phyloP scores from a whole-genome alignment of 2,888 invertebrate genomes.

The Endomychus coccineus region DNA sequence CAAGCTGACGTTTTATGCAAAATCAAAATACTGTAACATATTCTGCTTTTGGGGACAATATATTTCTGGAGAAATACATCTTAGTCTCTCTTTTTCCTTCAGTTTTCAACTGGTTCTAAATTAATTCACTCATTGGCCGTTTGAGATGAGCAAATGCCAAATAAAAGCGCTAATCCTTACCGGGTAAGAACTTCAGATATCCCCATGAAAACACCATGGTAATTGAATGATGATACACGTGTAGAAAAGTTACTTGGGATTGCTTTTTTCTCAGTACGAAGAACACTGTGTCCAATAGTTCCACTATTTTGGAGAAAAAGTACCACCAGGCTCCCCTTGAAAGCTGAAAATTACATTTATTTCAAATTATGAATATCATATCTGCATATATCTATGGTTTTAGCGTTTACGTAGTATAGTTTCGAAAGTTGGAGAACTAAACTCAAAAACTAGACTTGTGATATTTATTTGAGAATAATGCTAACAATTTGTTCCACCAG shows the following conservation, averaged over 20 bases:
- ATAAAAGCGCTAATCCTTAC: too few species aligned
- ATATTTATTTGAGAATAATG: too few species aligned
- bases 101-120: not conserved
- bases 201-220: constrained; percentile 77
- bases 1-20: too few species aligned
- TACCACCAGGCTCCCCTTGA: constrained; percentile 69
- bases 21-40: too few species aligned
- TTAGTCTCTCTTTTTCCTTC: too few species aligned
- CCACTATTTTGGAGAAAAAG: constrained; percentile 70
- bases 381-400: constrained; percentile 5
- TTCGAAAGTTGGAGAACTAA: too few species aligned
- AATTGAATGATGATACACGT: constrained; percentile 81
- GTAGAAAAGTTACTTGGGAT: constrained; percentile 79
- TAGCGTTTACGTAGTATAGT: too few species aligned
- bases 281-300: constrained; percentile 75
- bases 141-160: constrained; percentile 4
- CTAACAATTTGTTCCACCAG: too few species aligned
- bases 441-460: too few species aligned
- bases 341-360: constrained; percentile 42
- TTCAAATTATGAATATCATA: not conserved
- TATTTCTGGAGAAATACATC: too few species aligned
- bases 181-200: constrained; percentile 69
- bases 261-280: constrained; percentile 87
- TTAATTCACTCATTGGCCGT: too few species aligned
- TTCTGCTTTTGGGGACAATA: too few species aligned